Base-by-base conservation (phyloP, 1,140 invertebrate genomes). In the Zaprionus capensis region DNA sequence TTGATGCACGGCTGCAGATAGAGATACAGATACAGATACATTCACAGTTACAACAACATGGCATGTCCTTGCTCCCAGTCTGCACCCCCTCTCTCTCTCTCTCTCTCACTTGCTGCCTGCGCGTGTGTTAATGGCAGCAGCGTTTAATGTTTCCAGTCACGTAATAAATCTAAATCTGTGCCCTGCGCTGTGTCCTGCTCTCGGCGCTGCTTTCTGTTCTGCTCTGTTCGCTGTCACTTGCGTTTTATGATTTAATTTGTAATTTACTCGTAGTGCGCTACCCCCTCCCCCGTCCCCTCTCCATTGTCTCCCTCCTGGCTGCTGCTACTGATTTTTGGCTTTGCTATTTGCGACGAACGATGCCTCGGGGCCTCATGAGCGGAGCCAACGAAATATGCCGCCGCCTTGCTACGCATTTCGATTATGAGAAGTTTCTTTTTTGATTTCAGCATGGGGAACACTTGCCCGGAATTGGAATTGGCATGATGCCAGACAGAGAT, bases 211-310 rank as follows among this genome's bases (percentile, higher is more conserved):
- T n/a, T 14, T 90, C 85, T n/a, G n/a, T n/a, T 85, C 79, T 82
- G 76, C 82, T 71, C 85, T 91, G 86, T 66, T 78, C 85, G 76
- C 85, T 90, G 85, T 90, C 85, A 90, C 85, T 90, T 90, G 86
- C 85, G 85, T 91, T 90, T 90, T 90, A 90, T 90, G 85, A 90
- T 90, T 90, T 90, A 90, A 90, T 90, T 90, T 90, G 85, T 90
- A 90, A 90, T 90, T 90, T 90, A 90, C 84, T 88, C 84, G 81
- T 58, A 84, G 84, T 70, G 78, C 71, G 62, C 14, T 63, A 56
- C 34, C 38, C 41, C 55, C 36, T 22, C 22, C 34, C 22, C 20
- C 53, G 26, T 46, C 59, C 58, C 11, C 36, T 1, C 26, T 7
- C 5, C 26, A 6, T 6, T 28, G 5, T 55, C 34, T n/a, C 31